Evolutionary conservation across 2,113 vertebrate genomes (phyloP).

Genomic region (Morone chrysops): DNA sequence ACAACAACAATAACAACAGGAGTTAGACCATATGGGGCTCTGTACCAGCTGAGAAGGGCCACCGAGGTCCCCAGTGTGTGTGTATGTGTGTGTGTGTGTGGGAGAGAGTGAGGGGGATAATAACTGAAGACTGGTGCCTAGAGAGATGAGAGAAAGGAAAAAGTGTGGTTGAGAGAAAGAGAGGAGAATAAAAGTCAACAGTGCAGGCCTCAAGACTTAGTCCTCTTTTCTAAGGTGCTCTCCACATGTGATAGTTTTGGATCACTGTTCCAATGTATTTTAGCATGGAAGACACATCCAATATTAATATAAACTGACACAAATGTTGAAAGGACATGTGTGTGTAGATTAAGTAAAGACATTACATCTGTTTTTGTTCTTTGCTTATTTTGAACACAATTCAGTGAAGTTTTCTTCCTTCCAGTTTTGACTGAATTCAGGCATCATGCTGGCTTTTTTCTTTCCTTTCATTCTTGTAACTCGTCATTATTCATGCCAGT

Average conservation of each 20-base stretch:
- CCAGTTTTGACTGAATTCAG: slow-evolving; percentile 20
- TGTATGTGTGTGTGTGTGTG: background rate
- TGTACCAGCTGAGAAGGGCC: slow-evolving; percentile 79
- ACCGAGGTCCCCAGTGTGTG: slow-evolving; percentile 63
- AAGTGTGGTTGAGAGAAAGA: slow-evolving; percentile 41
- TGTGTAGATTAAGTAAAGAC: slow-evolving; percentile 14
- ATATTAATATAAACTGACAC: slow-evolving; percentile 16
- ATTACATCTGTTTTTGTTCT: slow-evolving; percentile 46
- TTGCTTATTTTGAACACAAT: slow-evolving; percentile 34
- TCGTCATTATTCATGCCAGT: background rate
- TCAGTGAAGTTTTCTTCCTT: slow-evolving; percentile 12
- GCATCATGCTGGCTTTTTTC: background rate
- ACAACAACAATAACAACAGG: slow-evolving; percentile 84
- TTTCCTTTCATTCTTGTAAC: background rate
- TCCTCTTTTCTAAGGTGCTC: background rate
- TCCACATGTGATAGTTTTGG: slow-evolving; percentile 24
- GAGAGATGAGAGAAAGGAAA: slow-evolving; percentile 58
- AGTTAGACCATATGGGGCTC: slow-evolving; percentile 80
- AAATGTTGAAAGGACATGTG: slow-evolving; percentile 1
- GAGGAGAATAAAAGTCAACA: background rate
- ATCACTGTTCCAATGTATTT: slow-evolving; percentile 10
- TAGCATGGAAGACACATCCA: slow-evolving; percentile 8
- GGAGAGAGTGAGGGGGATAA: background rate
- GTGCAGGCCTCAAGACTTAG: background rate
- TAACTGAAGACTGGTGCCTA: slow-evolving; percentile 67